Base-by-base conservation (phyloP, 2,888 invertebrate species). In the Pyrochroa serraticornis region DNA sequence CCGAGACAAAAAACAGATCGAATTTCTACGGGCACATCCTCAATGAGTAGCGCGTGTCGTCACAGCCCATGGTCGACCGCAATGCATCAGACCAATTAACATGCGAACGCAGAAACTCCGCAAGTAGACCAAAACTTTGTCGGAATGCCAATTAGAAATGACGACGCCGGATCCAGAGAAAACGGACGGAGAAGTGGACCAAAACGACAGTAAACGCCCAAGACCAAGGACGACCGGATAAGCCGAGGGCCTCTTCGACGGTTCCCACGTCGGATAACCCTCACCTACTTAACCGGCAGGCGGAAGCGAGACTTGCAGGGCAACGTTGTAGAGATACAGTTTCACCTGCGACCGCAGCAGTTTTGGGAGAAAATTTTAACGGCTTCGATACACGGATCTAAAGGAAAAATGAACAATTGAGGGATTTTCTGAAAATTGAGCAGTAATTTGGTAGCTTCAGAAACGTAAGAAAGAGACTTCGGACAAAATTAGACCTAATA, bases 101-200 rank as follows among this genome's bases (percentile, higher is more conserved):
- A 74, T 74, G 71, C 71, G 60, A 67, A 62, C 60, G 63, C 63
- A 59, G 60, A 60, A 38, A 55, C 41, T 42, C 54, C 66, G 69
- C 72, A 76, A 75, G 74, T 77, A 75, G 75, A 75, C 73, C 75
- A 72, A 73, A 72, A 72, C 74, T 67, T 54, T 57, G 50, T 39
- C 56, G 65, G 59, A 61, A 67, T 66, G 62, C 54, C 65, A 68
- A 72, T 70, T 66, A 63, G 49, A 39, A 22, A 1, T 9, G 35
- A 13, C 14, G 38, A 47, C 36, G 38, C 22, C 33, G 13, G 41
- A 10, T 22, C 30, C 31, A 38, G 22, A 52, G 42, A 38, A 44
- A 33, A 42, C 14, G 9, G 10, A 10, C n/a, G 22, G 42, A 13
- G 3, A 58, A 59, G 55, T 62, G 59, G 62, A 52, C 44, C 54